Evolutionary conservation across 2,888 invertebrate species (phyloP).

Genomic region (Lasius platythorax): DNA sequence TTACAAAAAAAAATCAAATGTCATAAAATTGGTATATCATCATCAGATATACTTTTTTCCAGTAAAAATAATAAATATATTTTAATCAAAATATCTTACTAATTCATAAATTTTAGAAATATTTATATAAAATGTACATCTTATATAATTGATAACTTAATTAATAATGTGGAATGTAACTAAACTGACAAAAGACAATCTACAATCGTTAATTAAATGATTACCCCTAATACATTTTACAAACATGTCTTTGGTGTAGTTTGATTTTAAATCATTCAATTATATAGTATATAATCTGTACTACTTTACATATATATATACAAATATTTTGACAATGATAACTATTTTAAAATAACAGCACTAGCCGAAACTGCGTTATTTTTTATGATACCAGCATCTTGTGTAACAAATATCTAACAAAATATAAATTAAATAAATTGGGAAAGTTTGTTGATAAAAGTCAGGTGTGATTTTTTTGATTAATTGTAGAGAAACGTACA

Average conservation of each 20-base stretch:
- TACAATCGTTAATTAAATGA: neutral
- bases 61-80: conserved; percentile 21
- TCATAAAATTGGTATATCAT: conserved; percentile 1
- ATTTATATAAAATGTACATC: neutral
- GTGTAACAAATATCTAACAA: neutral
- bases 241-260: conserved; percentile 17
- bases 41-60: neutral
- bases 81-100: neutral
- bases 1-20: conserved; percentile 4
- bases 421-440: neutral
- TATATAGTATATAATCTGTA: neutral
- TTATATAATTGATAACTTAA: neutral
- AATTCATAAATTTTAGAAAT: conserved; percentile 24
- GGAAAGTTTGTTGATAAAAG: neutral
- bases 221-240: neutral
- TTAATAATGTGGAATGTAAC: conserved; percentile 26
- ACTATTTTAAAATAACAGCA: conserved; percentile 3
- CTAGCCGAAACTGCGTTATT: neutral
- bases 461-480: neutral
- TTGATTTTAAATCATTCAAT: neutral
- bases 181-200: conserved; percentile 6
- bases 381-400: neutral
- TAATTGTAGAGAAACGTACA: neutral
- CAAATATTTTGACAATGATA: neutral
- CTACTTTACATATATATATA: neutral